Evolutionary conservation across 2,797 vertebrate genomes (phyloP), one percentile per base, ranked within the genome.

Genomic region (Nasua narica): DNA sequence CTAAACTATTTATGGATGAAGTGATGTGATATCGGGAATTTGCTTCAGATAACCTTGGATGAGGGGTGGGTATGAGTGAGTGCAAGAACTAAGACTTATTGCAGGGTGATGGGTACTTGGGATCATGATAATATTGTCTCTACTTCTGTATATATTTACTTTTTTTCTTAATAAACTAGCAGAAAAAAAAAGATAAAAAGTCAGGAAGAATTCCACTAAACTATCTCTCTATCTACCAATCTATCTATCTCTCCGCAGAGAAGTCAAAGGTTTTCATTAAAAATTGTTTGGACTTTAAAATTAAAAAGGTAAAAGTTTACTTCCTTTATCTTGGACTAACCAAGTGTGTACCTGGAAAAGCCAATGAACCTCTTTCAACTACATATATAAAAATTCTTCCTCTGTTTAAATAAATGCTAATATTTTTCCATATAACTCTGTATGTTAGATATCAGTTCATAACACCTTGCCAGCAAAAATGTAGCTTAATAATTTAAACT

Each of bases 221-320:
- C 3, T 81, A 23, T 16, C 56, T 86, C 29, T 50, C 21, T 14
- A 40, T 48, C 19, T 14, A 48, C 46, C 62, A 67, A 56, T 21
- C 11, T 50, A 37, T 90, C 21, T 50, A 19, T 87, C 27, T 50
- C 27, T 25, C 43, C 43, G 48, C 50, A 84, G 50, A 84, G 19
- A 90, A 72, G 4, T 77, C 37, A 87, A 76, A 54, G 60, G 12
- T 5, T 65, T 65, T n/a, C 32, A 16, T n/a, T 65, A 7, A 18
- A 52, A 96, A 96, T 52, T 94, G 54, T 65, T 84, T 87, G 62
- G 15, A 81, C 13, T 96, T 95, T 90, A 94, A 84, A 93, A 70
- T 74, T 13, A 50, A 50, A 87, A 92, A 56, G 3, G 7, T 67
- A 21, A 1, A 70, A 10, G 4, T 58, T 65, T 81, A 58, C 65